A percentile compares a stretch with the other conserved stretches of the same genome.
Evolutionary conservation across 2,888 invertebrate species (phyloP).

Genomic region (Xestobium rufovillosum): DNA sequence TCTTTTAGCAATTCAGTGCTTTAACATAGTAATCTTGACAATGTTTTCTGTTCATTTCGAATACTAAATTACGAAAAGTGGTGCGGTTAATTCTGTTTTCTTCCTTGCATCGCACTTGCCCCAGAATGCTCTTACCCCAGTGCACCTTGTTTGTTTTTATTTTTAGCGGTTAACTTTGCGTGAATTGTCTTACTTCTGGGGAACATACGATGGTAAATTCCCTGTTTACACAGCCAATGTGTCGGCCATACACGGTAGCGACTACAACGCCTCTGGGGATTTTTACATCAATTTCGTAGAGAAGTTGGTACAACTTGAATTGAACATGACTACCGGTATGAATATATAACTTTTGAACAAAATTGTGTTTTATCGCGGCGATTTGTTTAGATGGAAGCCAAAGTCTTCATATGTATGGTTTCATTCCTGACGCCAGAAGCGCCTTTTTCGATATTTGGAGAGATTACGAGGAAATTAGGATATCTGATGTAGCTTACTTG

Average conservation of each 20-base stretch:
- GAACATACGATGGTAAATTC: slow-evolving; percentile 44
- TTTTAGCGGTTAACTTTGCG: slow-evolving; percentile 52
- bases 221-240: slow-evolving; percentile 53
- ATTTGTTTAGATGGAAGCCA: slow-evolving; percentile 51
- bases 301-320: slow-evolving; percentile 56
- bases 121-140: too few relatives aligned
- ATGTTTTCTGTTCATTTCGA: too few relatives aligned
- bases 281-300: slow-evolving; percentile 52
- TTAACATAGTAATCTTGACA: too few relatives aligned
- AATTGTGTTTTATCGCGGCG: slow-evolving; percentile 12
- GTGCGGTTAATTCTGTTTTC: too few relatives aligned
- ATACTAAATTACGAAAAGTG: too few relatives aligned
- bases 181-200: slow-evolving; percentile 49
- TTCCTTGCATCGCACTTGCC: too few relatives aligned
- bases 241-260: slow-evolving; percentile 49
- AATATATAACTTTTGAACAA: slow-evolving; percentile 15
- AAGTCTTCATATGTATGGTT: slow-evolving; percentile 64
- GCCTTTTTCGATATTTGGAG: slow-evolving; percentile 72
- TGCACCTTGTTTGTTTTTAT: too few relatives aligned
- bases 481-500: slow-evolving; percentile 72
- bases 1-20: too few relatives aligned
- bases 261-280: slow-evolving; percentile 52
- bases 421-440: slow-evolving; percentile 69
- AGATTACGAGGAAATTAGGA: slow-evolving; percentile 70
- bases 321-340: slow-evolving; percentile 60